Percentiles rank a stretch among this genome's conserved stretches.
Conservation (phyloP, 2,113 vertebrate genomes). For the Pavo muticus region DNA sequence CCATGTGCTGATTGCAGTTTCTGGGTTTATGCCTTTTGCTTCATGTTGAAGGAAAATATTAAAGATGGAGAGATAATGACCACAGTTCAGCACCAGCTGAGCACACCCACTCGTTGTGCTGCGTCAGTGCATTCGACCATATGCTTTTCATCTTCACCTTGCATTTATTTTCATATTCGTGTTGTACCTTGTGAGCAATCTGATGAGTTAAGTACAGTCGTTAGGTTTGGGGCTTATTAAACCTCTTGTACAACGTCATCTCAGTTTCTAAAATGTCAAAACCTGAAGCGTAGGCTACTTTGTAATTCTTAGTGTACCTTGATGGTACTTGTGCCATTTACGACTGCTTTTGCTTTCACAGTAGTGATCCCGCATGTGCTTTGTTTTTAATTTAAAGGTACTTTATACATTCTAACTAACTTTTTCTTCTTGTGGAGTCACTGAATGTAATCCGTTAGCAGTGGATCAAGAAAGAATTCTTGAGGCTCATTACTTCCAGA, state of each 20-base stretch:
- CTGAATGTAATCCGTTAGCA: neutral
- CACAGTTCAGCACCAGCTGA: neutral
- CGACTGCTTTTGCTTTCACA: neutral
- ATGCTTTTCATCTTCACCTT: constrained; percentile 30
- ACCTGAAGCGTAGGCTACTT: neutral
- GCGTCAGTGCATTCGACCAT: constrained; percentile 13
- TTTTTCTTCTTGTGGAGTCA: neutral
- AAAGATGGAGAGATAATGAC: constrained; percentile 16
- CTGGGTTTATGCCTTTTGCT: neutral
- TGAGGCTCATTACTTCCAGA: neutral
- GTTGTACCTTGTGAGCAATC: neutral
- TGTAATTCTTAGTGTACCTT: neutral
- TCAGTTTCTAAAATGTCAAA: neutral
- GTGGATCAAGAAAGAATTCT: neutral
- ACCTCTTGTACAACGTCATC: neutral
- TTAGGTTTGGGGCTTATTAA: neutral
- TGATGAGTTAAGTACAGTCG: neutral
- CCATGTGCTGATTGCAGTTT: neutral
- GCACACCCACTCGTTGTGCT: constrained; percentile 22
- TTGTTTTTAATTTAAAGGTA: neutral
- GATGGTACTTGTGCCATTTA: neutral
- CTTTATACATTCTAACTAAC: neutral
- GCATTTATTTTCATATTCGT: neutral
- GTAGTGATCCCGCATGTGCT: neutral
- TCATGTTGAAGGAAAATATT: neutral